A percentile compares a stretch with the other conserved stretches of the same genome.
These are phyloP conservation scores for Hyperoodon ampullatus DNA, from an alignment of 2,113 vertebrate genomes.

Conservation along the genomic window DNA sequence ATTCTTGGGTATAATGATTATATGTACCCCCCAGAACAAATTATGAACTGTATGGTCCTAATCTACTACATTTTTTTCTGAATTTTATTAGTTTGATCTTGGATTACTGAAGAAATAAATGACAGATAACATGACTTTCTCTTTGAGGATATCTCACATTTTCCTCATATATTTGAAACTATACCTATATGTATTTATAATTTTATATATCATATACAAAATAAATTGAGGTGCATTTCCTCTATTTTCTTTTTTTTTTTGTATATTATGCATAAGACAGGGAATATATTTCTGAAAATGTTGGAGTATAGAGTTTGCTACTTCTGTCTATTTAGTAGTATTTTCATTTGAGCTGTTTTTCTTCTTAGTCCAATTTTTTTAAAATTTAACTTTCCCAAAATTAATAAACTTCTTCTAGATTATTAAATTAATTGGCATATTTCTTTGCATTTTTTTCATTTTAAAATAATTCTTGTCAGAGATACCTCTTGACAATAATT, in stretches of 20 bases:
- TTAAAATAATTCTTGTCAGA: background rate
- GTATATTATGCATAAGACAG: background rate
- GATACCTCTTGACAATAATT: background rate
- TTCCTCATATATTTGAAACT: background rate
- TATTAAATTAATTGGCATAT: background rate
- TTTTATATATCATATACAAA: background rate
- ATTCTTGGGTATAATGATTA: background rate
- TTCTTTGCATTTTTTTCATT: background rate
- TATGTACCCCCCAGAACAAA: background rate
- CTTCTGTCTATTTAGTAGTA: background rate
- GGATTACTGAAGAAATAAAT: background rate
- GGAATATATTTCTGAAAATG: background rate
- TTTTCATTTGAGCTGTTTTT: background rate
- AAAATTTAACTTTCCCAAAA: background rate
- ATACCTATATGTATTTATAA: background rate
- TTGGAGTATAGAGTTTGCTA: background rate
- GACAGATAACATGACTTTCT: background rate
- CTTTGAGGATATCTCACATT: background rate
- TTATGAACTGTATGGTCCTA: background rate
- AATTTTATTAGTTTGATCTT: background rate
- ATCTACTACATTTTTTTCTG: background rate
- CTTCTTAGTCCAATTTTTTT: background rate
- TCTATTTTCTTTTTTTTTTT: background rate
- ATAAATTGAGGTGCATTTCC: background rate
- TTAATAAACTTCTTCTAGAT: background rate